Evolutionary conservation across 2,888 invertebrate species (phyloP).

Genomic region (Chymomyza fuscimana): DNA sequence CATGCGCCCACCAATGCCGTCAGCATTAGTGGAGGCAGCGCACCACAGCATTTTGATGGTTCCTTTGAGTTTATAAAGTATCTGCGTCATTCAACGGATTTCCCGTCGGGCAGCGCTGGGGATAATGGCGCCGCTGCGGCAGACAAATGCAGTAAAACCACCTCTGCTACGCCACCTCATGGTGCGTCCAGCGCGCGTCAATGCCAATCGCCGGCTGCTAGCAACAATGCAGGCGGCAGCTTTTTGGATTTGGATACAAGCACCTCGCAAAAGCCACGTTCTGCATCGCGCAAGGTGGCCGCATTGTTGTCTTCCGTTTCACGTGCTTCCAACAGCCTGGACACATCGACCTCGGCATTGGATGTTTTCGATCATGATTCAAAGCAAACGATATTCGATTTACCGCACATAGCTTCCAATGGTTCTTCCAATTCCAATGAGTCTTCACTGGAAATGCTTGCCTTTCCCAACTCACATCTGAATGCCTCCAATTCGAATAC

Average conservation of each 20-base stretch:
- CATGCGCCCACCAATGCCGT: constrained; percentile 35
- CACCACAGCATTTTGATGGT: constrained; percentile 76
- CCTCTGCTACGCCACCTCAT: constrained; percentile 27
- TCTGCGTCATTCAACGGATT: constrained; percentile 78
- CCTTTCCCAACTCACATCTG: constrained; percentile 77
- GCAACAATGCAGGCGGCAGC: constrained; percentile 50
- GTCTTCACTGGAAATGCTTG: constrained; percentile 75
- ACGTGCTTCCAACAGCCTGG: constrained; percentile 68
- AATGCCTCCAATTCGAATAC: constrained; percentile 79
- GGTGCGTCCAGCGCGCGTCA: constrained; percentile 14
- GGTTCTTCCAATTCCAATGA: constrained; percentile 77
- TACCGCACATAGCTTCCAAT: constrained; percentile 74
- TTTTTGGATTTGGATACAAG: constrained; percentile 77
- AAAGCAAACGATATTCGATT: constrained; percentile 78
- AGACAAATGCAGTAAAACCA: constrained; percentile 27
- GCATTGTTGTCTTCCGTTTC: constrained; percentile 73
- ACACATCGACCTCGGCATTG: constrained; percentile 70
- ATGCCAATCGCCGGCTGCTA: constrained; percentile 20
- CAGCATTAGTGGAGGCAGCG: constrained; percentile 28
- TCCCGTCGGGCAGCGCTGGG: constrained; percentile 53
- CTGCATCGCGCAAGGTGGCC: constrained; percentile 74
- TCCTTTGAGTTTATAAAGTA: constrained; percentile 79
- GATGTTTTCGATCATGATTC: constrained; percentile 79
- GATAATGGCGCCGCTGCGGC: constrained; percentile 27
- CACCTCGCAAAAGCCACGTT: constrained; percentile 75